Evolutionary conservation across 2,113 vertebrate genomes (phyloP).

Genomic region (Nyctereutes procyonoides): DNA sequence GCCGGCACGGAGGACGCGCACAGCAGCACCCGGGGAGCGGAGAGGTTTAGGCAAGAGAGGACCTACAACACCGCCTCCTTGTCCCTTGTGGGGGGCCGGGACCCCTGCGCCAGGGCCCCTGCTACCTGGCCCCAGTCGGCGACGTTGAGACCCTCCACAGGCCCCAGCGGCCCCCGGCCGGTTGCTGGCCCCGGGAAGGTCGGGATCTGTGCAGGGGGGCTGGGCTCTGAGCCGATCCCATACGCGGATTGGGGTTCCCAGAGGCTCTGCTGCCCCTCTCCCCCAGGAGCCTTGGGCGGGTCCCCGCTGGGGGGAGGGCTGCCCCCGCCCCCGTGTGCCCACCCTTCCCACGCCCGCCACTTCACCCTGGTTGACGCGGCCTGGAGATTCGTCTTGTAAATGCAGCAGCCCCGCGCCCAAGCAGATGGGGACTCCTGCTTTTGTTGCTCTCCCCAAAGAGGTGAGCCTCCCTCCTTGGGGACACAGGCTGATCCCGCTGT

Average conservation of each 20-base stretch:
- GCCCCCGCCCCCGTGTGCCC: too few species aligned
- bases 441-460: not conserved
- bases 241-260: not conserved
- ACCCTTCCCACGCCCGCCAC: accelerated
- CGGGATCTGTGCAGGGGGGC: not conserved
- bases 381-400: not conserved
- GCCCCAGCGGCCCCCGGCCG: not conserved
- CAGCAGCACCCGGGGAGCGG: not conserved
- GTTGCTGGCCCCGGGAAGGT: not conserved
- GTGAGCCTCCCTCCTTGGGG: not conserved
- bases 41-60: not conserved
- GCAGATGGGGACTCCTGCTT: not conserved
- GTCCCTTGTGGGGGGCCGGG: not conserved
- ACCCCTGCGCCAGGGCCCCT: not conserved
- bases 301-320: not conserved
- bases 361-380: not conserved
- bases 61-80: not conserved
- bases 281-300: not conserved
- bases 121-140: accelerated
- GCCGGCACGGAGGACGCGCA: not conserved
- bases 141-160: not conserved
- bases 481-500: not conserved
- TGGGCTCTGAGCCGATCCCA: not conserved
- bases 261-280: not conserved
- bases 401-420: not conserved